These are phyloP conservation scores for Coecobrya sp. DNA, from an alignment of 2,888 invertebrate species.

Conservation along the genomic window DNA sequence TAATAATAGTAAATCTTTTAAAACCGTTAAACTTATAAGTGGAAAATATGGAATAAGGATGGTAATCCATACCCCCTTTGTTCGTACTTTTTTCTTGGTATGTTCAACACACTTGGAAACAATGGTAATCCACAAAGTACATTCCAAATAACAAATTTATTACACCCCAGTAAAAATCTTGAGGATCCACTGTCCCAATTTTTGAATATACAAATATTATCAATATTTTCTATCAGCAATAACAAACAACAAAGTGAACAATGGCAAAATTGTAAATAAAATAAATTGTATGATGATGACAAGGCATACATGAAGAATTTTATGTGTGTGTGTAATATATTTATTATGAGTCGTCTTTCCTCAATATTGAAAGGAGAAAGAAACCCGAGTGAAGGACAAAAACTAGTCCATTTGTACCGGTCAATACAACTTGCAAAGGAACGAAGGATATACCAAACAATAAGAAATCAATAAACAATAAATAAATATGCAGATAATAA, in stretches of 20 bases:
- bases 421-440: background rate
- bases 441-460: background rate
- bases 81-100: background rate
- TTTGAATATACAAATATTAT: constrained; percentile 13
- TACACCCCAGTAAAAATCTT: background rate
- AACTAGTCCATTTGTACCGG: background rate
- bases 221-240: constrained; percentile 49
- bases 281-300: background rate
- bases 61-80: constrained; percentile 35
- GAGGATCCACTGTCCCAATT: background rate
- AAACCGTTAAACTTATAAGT: constrained; percentile 31
- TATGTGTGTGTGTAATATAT: background rate
- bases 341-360: background rate
- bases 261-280: constrained; percentile 25
- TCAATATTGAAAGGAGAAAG: no score
- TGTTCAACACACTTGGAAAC: constrained; percentile 42
- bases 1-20: constrained; percentile 44
- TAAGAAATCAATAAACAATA: constrained; percentile 14
- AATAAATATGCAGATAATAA: background rate
- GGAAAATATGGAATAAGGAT: constrained; percentile 20
- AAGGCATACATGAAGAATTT: background rate
- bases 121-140: constrained; percentile 48
- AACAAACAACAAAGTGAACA: constrained; percentile 24
- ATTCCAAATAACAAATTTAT: constrained; percentile 57
- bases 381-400: background rate